Conservation (phyloP, 2,113 vertebrate species). For the Scartelaos histophorus region DNA sequence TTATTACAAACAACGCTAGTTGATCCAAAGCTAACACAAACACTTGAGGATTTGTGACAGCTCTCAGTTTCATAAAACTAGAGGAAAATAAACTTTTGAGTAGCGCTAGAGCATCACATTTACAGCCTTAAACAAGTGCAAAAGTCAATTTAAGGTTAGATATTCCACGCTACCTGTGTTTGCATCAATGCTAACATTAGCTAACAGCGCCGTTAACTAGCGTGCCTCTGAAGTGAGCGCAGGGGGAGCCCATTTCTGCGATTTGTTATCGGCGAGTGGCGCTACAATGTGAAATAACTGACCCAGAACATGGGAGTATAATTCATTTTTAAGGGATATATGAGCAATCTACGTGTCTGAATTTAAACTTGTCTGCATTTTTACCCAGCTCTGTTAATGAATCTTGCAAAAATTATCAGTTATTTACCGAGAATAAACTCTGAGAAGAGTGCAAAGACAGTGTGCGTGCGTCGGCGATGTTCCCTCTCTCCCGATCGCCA, state of each 20-base stretch:
- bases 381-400: constrained; percentile 1
- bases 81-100: background rate
- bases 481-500: constrained; percentile 79
- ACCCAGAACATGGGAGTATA: constrained; percentile 40
- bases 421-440: constrained; percentile 73
- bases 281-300: constrained; percentile 67
- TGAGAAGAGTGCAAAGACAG: constrained; percentile 67
- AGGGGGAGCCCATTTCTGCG: constrained; percentile 65
- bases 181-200: constrained; percentile 57
- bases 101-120: background rate
- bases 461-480: constrained; percentile 70
- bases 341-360: constrained; percentile 3
- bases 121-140: background rate
- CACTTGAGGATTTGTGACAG: constrained; percentile 30
- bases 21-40: constrained; percentile 57
- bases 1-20: constrained; percentile 41
- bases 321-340: constrained; percentile 16
- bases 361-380: constrained; percentile 12
- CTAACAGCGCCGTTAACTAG: constrained; percentile 55
- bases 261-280: constrained; percentile 69
- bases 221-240: constrained; percentile 49
- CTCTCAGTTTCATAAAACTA: background rate
- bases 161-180: constrained; percentile 13
- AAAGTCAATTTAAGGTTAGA: background rate
- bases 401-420: constrained; percentile 31